phyloP scores from a whole-genome alignment of 2,113 vertebrate genomes.

The Dascyllus trimaculatus region DNA sequence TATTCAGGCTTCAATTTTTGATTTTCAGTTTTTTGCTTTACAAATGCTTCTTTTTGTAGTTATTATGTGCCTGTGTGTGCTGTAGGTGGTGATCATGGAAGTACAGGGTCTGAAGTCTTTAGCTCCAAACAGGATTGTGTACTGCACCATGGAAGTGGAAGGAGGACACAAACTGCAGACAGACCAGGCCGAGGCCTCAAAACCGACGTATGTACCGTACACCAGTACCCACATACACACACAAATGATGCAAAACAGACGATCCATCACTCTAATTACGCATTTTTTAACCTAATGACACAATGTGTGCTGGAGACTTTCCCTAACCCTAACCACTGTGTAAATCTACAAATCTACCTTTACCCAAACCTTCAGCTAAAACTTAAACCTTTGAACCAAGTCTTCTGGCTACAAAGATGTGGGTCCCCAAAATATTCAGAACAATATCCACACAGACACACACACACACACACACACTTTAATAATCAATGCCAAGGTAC shows the following conservation, averaged over 20 bases:
- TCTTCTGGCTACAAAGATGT: too few relatives aligned
- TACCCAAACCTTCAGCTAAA: too few relatives aligned
- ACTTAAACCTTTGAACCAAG: too few relatives aligned
- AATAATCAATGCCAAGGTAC: too few relatives aligned
- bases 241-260: not conserved
- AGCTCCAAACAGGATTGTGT: constrained; percentile 98
- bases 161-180: constrained; percentile 98
- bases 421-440: too few relatives aligned
- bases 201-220: constrained; percentile 88
- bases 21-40: not conserved
- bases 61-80: constrained; percentile 16
- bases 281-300: too few relatives aligned
- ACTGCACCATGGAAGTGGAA: constrained; percentile 99
- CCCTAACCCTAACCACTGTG: too few relatives aligned
- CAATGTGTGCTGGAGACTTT: too few relatives aligned
- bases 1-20: not conserved
- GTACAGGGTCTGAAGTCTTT: constrained; percentile 96
- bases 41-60: not conserved
- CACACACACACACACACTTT: not conserved
- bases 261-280: too few relatives aligned
- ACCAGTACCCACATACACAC: not conserved
- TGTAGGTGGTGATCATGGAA: constrained; percentile 98
- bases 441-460: not conserved
- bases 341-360: too few relatives aligned
- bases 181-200: constrained; percentile 98